These are phyloP conservation scores for Heliothis virescens DNA, from an alignment of 1,140 invertebrate species.

Conservation along the genomic window DNA sequence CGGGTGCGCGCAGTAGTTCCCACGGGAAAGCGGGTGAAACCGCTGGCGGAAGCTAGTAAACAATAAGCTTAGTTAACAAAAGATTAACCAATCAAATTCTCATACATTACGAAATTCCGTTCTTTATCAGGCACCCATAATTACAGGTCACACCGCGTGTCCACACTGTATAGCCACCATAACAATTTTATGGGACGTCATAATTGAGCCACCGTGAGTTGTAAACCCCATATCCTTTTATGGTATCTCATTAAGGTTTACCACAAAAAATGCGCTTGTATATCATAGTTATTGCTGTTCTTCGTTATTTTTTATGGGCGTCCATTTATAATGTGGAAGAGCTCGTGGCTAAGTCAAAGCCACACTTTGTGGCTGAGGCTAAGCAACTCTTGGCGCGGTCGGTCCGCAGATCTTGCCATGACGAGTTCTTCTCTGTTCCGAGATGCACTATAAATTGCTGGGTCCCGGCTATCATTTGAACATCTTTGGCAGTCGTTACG, in stretches of 20 bases:
- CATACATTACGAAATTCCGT: slow-evolving; percentile 11
- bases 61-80: background rate
- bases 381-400: too few species aligned
- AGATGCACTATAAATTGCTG: too few species aligned
- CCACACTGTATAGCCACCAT: slow-evolving; percentile 11
- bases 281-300: background rate
- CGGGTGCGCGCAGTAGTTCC: too few species aligned
- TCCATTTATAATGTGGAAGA: background rate
- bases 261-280: slow-evolving; percentile 20
- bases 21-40: too few species aligned
- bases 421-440: too few species aligned
- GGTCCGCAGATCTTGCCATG: too few species aligned
- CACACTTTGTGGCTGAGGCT: background rate
- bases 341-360: too few species aligned
- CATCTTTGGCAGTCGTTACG: too few species aligned
- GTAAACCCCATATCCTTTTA: slow-evolving; percentile 23
- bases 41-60: too few species aligned
- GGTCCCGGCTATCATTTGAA: too few species aligned
- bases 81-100: background rate
- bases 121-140: slow-evolving; percentile 16
- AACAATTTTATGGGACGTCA: slow-evolving; percentile 35
- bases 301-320: background rate
- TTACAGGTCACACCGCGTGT: background rate
- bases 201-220: slow-evolving; percentile 20
- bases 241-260: slow-evolving; percentile 7